These are phyloP conservation scores for Priocnemis perturbator DNA, from an alignment of 2,888 invertebrate genomes.

Conservation along the genomic window DNA sequence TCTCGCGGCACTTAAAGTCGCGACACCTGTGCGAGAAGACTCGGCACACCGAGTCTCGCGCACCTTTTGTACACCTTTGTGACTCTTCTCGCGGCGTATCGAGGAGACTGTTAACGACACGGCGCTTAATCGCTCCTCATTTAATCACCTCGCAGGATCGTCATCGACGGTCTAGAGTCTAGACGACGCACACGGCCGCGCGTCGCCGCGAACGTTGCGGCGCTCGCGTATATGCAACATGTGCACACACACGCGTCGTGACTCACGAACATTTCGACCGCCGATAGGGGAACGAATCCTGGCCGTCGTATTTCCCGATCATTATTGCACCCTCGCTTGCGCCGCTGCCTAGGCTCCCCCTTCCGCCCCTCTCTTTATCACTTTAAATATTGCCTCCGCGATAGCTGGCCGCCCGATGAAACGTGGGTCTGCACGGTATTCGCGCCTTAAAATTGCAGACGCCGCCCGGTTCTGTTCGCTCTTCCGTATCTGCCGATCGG, in stretches of 20 bases:
- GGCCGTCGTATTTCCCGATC: conserved; percentile 48
- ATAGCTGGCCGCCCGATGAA: conserved; percentile 42
- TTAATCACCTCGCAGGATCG: conserved; percentile 26
- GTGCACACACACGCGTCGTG: no score
- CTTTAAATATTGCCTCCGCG: conserved; percentile 50
- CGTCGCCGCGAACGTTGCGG: no score
- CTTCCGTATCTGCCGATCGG: conserved; percentile 1
- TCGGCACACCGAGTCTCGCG: no score
- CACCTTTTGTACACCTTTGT: no score
- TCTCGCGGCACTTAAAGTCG: no score
- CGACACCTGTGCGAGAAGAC: no score
- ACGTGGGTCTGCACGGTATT: conserved; percentile 25
- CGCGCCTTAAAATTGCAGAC: conserved; percentile 30
- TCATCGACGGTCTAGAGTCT: conserved; percentile 33
- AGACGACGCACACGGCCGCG: conserved; percentile 5
- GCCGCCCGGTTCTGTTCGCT: no score
- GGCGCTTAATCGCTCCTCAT: no score
- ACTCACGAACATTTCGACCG: not conserved
- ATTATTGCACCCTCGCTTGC: conserved; percentile 45
- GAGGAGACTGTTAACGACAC: no score
- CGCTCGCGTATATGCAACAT: no score
- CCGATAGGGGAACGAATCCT: conserved; percentile 5
- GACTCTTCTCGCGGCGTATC: no score
- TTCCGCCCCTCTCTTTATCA: conserved; percentile 43
- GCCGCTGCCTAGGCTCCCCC: conserved; percentile 3